Evolutionary conservation across 37 sponge, comb jelly and placozoan genomes (phyloP).

Genomic region (Cliona cf. orientalis): DNA sequence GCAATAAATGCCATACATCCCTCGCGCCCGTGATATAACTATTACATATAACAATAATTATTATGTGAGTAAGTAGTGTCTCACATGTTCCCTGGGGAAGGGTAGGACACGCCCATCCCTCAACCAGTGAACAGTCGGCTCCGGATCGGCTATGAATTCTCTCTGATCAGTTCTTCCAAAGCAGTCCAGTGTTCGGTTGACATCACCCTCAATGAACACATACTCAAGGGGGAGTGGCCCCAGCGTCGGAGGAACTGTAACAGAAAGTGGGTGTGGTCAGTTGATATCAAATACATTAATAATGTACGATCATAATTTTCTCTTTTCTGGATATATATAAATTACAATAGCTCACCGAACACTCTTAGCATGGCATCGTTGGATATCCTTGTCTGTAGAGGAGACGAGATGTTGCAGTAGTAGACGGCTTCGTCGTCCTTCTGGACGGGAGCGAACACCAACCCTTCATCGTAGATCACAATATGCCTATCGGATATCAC

Average conservation of each 20-base stretch:
- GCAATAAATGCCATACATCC: too few species aligned
- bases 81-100: constrained; percentile 42
- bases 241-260: constrained; percentile 31
- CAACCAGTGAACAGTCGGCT: constrained; percentile 55
- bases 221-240: not conserved
- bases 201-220: not conserved
- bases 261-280: too few species aligned
- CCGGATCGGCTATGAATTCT: constrained; percentile 57
- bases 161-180: too few species aligned
- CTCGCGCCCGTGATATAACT: too few species aligned
- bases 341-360: not conserved
- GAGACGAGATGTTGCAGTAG: constrained; percentile 42
- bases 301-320: not conserved
- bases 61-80: not conserved
- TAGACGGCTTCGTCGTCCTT: constrained; percentile 44
- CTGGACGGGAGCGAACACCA: not conserved
- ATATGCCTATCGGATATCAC: constrained; percentile 1
- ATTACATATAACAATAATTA: too few species aligned
- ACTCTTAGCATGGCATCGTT: not conserved
- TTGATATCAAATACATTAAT: not conserved
- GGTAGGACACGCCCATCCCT: constrained; percentile 15
- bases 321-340: not conserved
- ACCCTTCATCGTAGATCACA: constrained; percentile 33
- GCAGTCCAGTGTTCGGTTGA: constrained; percentile 27
- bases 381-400: not conserved